Conservation (phyloP, 2,888 invertebrate species). For the Crematogaster levior region DNA sequence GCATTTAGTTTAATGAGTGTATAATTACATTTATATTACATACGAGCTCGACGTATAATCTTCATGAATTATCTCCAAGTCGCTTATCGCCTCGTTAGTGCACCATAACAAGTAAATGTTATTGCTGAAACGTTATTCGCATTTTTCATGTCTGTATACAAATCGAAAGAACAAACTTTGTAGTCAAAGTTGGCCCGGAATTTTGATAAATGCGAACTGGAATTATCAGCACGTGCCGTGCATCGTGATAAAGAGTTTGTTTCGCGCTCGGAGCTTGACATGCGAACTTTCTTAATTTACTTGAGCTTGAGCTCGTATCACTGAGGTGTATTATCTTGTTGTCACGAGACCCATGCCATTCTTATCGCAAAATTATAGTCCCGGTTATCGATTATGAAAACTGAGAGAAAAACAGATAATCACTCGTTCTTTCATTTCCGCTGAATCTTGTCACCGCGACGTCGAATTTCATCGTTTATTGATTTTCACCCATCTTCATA, state of each 20-base stretch:
- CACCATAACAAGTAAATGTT: background rate
- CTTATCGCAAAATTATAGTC: background rate
- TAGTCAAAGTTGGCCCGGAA: background rate
- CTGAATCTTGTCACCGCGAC: background rate
- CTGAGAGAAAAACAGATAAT: background rate
- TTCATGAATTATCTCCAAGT: background rate
- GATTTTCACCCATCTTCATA: background rate
- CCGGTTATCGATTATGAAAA: background rate
- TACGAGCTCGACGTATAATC: background rate
- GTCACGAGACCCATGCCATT: background rate
- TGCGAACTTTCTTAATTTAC: background rate
- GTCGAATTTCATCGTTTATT: background rate
- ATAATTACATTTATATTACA: constrained; percentile 7
- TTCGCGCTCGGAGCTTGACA: background rate
- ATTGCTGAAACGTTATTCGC: background rate
- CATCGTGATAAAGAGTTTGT: constrained; percentile 17
- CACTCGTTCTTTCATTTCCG: background rate
- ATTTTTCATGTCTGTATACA: background rate
- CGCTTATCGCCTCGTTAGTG: background rate
- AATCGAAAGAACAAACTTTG: background rate
- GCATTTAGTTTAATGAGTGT: background rate
- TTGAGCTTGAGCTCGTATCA: background rate
- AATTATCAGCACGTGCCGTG: constrained; percentile 24
- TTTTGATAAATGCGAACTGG: constrained; percentile 1
- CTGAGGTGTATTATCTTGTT: constrained; percentile 7